Evolutionary conservation across 2,797 vertebrate genomes (phyloP).

Genomic region (Enoplosus armatus): DNA sequence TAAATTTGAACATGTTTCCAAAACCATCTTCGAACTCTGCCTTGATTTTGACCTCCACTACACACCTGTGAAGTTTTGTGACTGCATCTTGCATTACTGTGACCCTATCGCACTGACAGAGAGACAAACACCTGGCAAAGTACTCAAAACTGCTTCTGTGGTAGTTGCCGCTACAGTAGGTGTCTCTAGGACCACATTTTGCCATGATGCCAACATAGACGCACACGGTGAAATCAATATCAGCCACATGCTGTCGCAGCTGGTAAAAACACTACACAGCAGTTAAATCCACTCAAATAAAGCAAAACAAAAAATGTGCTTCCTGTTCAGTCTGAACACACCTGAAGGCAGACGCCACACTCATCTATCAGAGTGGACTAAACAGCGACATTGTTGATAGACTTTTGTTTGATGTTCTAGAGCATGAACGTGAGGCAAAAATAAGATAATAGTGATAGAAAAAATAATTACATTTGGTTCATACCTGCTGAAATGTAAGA

Average conservation of each 20-base stretch:
- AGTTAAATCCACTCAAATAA: background rate
- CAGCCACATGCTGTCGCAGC: too few species aligned
- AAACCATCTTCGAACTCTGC: too few species aligned
- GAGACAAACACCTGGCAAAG: too few species aligned
- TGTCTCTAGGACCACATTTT: too few species aligned
- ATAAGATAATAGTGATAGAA: background rate
- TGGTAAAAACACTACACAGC: background rate
- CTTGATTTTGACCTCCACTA: too few species aligned
- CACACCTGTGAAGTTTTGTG: too few species aligned
- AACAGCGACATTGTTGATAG: background rate
- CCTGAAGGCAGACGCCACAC: background rate
- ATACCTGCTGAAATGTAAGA: background rate
- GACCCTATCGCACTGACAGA: too few species aligned
- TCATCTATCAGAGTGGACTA: background rate
- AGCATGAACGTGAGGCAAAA: background rate
- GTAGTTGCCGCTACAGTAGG: too few species aligned
- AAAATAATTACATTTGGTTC: background rate
- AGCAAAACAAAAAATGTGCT: conserved; percentile 1
- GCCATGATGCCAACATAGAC: too few species aligned
- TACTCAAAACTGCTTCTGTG: too few species aligned
- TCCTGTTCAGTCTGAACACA: background rate
- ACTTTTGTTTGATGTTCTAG: background rate
- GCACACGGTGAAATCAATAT: too few species aligned
- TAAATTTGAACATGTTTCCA: background rate
- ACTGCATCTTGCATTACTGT: too few species aligned